phyloP scores from a whole-genome alignment of 2,888 invertebrate genomes.

The Hololepta plana region DNA sequence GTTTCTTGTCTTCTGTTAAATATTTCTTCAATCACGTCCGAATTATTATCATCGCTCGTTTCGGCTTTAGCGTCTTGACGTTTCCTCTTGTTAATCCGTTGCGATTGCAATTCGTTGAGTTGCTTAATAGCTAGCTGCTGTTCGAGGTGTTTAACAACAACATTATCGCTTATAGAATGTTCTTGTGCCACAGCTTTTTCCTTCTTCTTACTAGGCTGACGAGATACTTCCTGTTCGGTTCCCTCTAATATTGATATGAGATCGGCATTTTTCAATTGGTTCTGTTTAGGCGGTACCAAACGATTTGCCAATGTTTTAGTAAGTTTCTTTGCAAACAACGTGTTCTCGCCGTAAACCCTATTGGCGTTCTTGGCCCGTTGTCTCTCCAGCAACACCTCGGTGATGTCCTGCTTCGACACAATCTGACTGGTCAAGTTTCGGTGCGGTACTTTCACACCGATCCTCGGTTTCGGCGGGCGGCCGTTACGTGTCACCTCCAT shows the following conservation, averaged over 20 bases:
- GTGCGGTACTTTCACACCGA: slow-evolving; percentile 28
- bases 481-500: slow-evolving; percentile 21
- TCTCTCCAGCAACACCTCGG: slow-evolving; percentile 33
- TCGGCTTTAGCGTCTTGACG: no score
- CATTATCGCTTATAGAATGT: no score
- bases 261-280: slow-evolving; percentile 30
- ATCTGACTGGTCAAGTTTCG: slow-evolving; percentile 34
- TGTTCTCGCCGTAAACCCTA: slow-evolving; percentile 17
- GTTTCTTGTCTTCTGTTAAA: no score
- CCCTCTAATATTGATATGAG: slow-evolving; percentile 37
- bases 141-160: no score
- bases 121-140: no score
- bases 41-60: no score
- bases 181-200: not conserved
- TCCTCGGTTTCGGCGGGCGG: slow-evolving; percentile 25
- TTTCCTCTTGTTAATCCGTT: no score
- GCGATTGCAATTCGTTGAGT: no score
- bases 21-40: no score
- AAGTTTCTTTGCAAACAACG: slow-evolving; percentile 33
- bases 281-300: slow-evolving; percentile 16
- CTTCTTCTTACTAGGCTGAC: not conserved
- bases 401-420: slow-evolving; percentile 34
- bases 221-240: not conserved
- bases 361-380: slow-evolving; percentile 19
- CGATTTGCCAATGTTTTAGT: slow-evolving; percentile 32